Evolutionary conservation across 2,888 invertebrate genomes (phyloP).

Genomic region (Crematogaster levior): DNA sequence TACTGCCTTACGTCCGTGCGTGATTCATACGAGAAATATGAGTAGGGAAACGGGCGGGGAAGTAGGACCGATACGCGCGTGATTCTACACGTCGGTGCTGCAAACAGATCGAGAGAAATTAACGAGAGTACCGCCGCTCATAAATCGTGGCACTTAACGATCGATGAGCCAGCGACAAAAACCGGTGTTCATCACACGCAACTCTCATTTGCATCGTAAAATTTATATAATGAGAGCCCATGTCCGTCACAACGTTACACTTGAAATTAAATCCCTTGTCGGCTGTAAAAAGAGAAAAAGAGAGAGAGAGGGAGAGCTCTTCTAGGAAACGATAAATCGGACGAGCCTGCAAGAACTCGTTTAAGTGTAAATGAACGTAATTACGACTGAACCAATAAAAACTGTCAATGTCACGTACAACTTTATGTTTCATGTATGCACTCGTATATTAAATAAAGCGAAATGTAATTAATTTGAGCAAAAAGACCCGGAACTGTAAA

Average conservation of each 20-base stretch:
- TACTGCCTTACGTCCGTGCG: slow-evolving; percentile 31
- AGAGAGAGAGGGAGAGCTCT: neutral
- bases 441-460: neutral
- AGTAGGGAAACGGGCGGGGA: slow-evolving; percentile 34
- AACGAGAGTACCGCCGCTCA: slow-evolving; percentile 37
- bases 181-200: slow-evolving; percentile 26
- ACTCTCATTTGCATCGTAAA: slow-evolving; percentile 21
- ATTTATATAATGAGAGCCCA: slow-evolving; percentile 17
- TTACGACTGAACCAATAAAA: neutral
- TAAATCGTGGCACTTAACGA: slow-evolving; percentile 56
- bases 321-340: slow-evolving; percentile 8
- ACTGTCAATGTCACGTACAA: neutral
- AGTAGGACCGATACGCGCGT: slow-evolving; percentile 20
- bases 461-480: neutral
- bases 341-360: slow-evolving; percentile 14
- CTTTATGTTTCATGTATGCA: neutral
- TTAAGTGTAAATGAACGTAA: slow-evolving; percentile 27
- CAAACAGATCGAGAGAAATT: slow-evolving; percentile 47
- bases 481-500: neutral
- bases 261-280: slow-evolving; percentile 25
- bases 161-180: slow-evolving; percentile 50
- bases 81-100: slow-evolving; percentile 14
- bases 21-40: slow-evolving; percentile 61
- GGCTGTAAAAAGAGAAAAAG: neutral
- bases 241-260: slow-evolving; percentile 18